These are phyloP conservation scores for Orthonevra nobilis DNA, from an alignment of 2,888 invertebrate species.

Conservation along the genomic window DNA sequence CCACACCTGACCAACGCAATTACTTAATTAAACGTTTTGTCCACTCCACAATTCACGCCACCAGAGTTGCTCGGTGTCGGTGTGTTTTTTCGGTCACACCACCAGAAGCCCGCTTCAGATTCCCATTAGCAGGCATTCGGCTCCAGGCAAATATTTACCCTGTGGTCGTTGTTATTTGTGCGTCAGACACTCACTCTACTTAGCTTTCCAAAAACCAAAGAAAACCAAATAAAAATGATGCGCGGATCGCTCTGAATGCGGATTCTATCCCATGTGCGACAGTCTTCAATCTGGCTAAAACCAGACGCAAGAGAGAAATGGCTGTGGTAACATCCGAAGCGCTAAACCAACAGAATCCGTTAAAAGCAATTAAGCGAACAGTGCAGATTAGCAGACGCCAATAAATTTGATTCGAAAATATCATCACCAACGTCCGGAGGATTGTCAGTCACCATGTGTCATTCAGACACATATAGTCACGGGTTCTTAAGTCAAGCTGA, in stretches of 20 bases:
- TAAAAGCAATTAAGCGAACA: constrained; percentile 70
- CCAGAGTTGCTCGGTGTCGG: constrained; percentile 23
- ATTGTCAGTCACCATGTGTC: constrained; percentile 52
- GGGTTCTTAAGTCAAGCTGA: constrained; percentile 60
- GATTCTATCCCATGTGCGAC: constrained; percentile 21
- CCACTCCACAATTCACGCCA: constrained; percentile 67
- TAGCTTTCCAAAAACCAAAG: constrained; percentile 41
- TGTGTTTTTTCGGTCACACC: constrained; percentile 29
- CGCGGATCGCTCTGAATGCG: constrained; percentile 61
- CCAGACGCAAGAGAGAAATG: too few species aligned
- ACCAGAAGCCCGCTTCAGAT: constrained; percentile 36
- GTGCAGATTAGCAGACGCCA: constrained; percentile 69
- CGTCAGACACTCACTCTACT: constrained; percentile 65
- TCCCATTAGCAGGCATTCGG: constrained; percentile 62
- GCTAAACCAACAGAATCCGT: constrained; percentile 67
- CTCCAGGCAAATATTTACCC: constrained; percentile 59
- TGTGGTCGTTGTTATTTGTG: constrained; percentile 40
- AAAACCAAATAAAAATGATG: constrained; percentile 38
- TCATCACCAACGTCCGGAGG: constrained; percentile 38
- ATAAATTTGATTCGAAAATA: constrained; percentile 70
- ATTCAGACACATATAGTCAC: constrained; percentile 34
- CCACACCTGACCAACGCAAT: constrained; percentile 37
- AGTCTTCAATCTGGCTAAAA: background rate
- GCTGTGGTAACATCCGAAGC: constrained; percentile 37
- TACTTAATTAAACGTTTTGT: constrained; percentile 69